These are phyloP conservation scores for Hippocampus guttulatus DNA, from an alignment of 2,113 vertebrate genomes.

Conservation along the genomic window DNA sequence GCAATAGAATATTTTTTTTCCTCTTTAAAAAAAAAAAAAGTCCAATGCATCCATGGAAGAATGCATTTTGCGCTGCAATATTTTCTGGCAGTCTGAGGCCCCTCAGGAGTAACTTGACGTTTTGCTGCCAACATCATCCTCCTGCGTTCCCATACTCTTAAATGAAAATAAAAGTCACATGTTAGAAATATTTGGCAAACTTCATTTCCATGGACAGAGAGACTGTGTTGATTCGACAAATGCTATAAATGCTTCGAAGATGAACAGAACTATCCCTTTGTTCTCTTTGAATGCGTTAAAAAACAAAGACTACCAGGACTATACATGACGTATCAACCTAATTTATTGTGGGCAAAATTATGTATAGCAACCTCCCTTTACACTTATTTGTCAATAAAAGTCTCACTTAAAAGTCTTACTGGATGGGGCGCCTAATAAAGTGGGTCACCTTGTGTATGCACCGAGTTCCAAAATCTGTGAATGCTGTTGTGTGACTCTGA, in stretches of 20 bases:
- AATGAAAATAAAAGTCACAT: constrained; percentile 7
- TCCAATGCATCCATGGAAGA: constrained; percentile 65
- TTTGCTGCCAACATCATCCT: constrained; percentile 98
- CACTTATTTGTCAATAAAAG: too few species aligned
- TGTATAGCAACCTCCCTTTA: too few species aligned
- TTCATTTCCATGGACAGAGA: background rate
- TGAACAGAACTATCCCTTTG: background rate
- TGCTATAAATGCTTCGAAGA: background rate
- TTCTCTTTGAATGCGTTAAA: background rate
- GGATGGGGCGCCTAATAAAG: too few species aligned
- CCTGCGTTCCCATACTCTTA: constrained; percentile 98
- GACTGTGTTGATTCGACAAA: background rate
- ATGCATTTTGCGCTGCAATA: constrained; percentile 50
- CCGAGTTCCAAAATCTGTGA: too few species aligned
- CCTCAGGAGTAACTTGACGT: constrained; percentile 98
- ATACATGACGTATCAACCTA: too few species aligned
- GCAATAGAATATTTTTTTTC: constrained; percentile 66
- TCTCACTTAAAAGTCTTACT: too few species aligned
- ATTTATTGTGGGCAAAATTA: too few species aligned
- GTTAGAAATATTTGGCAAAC: background rate
- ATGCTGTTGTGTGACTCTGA: too few species aligned
- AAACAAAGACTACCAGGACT: too few species aligned
- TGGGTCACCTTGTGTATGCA: too few species aligned
- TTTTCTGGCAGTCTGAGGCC: constrained; percentile 48
- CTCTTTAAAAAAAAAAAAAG: constrained; percentile 56